phyloP scores from a whole-genome alignment of 2,888 invertebrate species.

The Steromphala cineraria region DNA sequence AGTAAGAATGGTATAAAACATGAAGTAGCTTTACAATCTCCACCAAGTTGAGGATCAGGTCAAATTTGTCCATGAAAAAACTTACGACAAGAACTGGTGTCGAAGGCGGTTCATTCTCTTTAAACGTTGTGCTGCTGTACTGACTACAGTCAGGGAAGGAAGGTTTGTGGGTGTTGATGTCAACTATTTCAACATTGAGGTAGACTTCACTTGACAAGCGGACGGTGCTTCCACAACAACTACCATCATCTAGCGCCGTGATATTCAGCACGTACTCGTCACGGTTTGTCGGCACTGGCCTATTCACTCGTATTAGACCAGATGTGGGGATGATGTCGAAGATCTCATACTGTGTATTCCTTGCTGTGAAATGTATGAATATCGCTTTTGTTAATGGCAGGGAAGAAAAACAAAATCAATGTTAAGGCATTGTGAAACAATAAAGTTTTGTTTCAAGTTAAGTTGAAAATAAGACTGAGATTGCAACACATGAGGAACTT shows the following conservation, averaged over 20 bases:
- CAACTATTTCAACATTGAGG: constrained; percentile 96
- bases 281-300: constrained; percentile 55
- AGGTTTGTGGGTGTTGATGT: constrained; percentile 97
- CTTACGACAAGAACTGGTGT: constrained; percentile 58
- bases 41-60: background rate
- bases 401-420: too few species aligned
- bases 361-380: constrained; percentile 32
- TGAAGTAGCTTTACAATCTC: background rate
- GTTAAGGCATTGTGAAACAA: too few species aligned
- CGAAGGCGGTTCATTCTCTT: constrained; percentile 54
- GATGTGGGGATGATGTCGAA: constrained; percentile 72
- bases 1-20: too few species aligned
- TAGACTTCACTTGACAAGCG: constrained; percentile 95
- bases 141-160: constrained; percentile 94
- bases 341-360: constrained; percentile 47
- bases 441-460: too few species aligned
- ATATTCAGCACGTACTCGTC: constrained; percentile 93
- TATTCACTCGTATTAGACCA: constrained; percentile 69
- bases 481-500: too few species aligned
- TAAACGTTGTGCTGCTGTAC: constrained; percentile 81
- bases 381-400: background rate
- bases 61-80: background rate
- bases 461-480: too few species aligned
- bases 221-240: constrained; percentile 91
- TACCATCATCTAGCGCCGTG: constrained; percentile 97